These are phyloP conservation scores for Epirrhoe alternata DNA, from an alignment of 2,888 invertebrate genomes.

Conservation along the genomic window DNA sequence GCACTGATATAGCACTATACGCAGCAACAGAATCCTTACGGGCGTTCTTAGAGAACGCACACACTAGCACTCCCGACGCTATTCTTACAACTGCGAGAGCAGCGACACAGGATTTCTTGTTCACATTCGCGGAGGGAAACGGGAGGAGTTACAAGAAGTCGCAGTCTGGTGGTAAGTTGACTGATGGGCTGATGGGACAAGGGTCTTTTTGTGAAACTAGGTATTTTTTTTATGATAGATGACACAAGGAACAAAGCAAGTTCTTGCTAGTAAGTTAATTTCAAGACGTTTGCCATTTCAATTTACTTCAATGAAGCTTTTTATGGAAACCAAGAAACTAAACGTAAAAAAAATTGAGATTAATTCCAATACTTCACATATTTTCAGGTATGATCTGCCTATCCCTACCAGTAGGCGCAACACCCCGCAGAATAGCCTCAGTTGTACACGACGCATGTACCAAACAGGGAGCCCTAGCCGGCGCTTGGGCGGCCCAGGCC, in stretches of 20 bases:
- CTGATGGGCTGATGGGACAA: slow-evolving; percentile 55
- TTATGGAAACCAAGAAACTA: too few species aligned
- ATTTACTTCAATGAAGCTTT: too few species aligned
- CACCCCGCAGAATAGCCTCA: slow-evolving; percentile 69
- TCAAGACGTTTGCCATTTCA: too few species aligned
- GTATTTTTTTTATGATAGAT: too few species aligned
- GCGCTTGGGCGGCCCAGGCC: slow-evolving; percentile 80
- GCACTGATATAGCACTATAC: slow-evolving; percentile 87
- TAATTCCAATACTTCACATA: not conserved
- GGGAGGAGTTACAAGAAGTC: slow-evolving; percentile 81
- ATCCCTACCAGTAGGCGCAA: slow-evolving; percentile 84
- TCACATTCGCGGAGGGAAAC: slow-evolving; percentile 77
- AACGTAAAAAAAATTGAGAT: too few species aligned
- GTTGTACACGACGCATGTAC: slow-evolving; percentile 66
- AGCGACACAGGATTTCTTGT: slow-evolving; percentile 84
- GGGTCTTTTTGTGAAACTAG: not conserved
- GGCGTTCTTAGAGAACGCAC: slow-evolving; percentile 85
- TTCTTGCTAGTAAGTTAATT: too few species aligned
- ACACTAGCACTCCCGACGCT: slow-evolving; percentile 81
- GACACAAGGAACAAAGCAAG: too few species aligned
- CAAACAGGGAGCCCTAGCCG: slow-evolving; percentile 81
- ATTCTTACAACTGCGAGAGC: slow-evolving; percentile 87
- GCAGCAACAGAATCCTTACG: slow-evolving; percentile 87
- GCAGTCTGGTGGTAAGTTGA: slow-evolving; percentile 77
- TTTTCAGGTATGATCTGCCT: slow-evolving; percentile 87